These are phyloP conservation scores for Luperina testacea DNA, from an alignment of 2,888 invertebrate species.

Conservation along the genomic window DNA sequence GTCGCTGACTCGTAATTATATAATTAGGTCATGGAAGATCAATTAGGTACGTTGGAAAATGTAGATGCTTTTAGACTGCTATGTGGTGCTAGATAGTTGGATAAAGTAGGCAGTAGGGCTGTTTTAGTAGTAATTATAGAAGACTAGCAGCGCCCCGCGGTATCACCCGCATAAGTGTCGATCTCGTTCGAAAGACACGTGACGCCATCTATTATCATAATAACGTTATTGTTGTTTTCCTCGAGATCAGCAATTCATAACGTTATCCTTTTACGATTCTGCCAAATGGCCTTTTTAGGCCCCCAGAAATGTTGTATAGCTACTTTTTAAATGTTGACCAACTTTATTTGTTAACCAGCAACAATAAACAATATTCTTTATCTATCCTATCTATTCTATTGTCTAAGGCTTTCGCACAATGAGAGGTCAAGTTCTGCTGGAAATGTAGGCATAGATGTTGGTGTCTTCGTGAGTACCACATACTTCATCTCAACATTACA, in stretches of 20 bases:
- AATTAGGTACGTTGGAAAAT: conserved; percentile 37
- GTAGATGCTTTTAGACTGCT: conserved; percentile 7
- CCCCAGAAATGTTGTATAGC: neutral
- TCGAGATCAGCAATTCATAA: too few species aligned
- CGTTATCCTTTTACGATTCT: too few species aligned
- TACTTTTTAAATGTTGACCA: neutral
- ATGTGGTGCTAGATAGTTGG: neutral
- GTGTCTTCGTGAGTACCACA: conserved; percentile 7
- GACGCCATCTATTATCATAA: too few species aligned
- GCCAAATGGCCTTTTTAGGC: too few species aligned
- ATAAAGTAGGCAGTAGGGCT: neutral
- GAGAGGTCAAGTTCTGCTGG: neutral
- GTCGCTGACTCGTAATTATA: conserved; percentile 59
- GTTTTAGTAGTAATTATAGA: neutral
- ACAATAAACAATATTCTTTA: neutral
- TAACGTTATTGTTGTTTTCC: too few species aligned
- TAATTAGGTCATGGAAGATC: conserved; percentile 60
- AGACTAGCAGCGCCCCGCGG: too few species aligned
- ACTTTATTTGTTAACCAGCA: neutral
- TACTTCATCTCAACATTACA: conserved; percentile 57
- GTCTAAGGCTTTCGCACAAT: neutral
- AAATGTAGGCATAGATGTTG: neutral
- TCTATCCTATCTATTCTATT: neutral
- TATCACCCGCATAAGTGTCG: too few species aligned
- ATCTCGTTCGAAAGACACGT: too few species aligned